A percentile compares a stretch with the other conserved stretches of the same genome.
Evolutionary conservation across 2,113 vertebrate species (phyloP).

Genomic region (Nettapus auritus): DNA sequence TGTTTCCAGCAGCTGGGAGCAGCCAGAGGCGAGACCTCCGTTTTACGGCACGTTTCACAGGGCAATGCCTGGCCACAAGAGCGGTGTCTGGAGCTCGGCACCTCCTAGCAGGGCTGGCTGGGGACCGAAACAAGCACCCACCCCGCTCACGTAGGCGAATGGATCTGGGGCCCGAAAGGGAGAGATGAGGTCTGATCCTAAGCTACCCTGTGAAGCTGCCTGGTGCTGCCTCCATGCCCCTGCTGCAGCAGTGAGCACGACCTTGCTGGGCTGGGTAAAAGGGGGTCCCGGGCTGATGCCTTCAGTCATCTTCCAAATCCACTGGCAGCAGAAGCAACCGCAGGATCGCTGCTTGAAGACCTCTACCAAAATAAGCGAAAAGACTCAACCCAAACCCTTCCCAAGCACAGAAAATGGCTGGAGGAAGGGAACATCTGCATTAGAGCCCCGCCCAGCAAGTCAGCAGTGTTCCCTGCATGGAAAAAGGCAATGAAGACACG

Average conservation of each 20-base stretch:
- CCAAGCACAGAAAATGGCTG: background rate
- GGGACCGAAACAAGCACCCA: background rate
- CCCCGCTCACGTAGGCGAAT: background rate
- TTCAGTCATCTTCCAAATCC: background rate
- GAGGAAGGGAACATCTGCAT: background rate
- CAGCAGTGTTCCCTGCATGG: background rate
- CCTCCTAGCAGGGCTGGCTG: background rate
- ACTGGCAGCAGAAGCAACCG: background rate
- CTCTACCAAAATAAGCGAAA: background rate
- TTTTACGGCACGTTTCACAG: background rate
- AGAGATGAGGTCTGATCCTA: background rate
- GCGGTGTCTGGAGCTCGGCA: background rate
- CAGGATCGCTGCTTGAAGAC: background rate
- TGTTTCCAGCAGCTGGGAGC: background rate
- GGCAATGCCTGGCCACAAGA: background rate
- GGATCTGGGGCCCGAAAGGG: background rate
- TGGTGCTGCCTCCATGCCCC: rapidly evolving
- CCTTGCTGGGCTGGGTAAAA: background rate
- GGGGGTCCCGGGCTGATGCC: background rate
- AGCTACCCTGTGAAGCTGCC: background rate
- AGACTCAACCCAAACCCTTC: background rate
- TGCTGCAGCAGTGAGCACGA: background rate
- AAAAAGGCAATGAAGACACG: background rate
- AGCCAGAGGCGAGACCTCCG: background rate
- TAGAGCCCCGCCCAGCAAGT: background rate